Percentiles rank a stretch among this genome's conserved stretches.
phyloP scores from a whole-genome alignment of 2,797 vertebrate species.

The Myoxocephalus aenaeus region DNA sequence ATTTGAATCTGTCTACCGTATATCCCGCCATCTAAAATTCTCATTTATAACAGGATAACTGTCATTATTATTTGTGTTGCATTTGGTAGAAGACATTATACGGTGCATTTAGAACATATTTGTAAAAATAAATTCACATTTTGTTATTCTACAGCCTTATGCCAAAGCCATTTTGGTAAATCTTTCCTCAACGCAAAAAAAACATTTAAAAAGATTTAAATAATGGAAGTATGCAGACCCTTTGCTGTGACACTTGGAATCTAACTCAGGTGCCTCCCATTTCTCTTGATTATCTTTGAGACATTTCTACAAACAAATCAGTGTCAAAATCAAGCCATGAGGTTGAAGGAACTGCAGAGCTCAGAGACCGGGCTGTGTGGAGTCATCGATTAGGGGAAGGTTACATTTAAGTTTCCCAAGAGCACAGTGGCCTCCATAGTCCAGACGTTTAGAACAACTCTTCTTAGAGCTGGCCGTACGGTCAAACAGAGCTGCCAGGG shows the following conservation, averaged over 20 bases:
- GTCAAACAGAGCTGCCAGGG: not conserved
- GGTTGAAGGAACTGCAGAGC: not conserved
- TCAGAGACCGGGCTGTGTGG: not conserved
- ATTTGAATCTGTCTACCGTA: not conserved
- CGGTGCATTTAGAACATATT: not conserved
- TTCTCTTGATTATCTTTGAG: no score
- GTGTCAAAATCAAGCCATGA: not conserved
- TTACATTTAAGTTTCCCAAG: not conserved
- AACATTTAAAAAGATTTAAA: not conserved
- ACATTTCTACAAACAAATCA: no score
- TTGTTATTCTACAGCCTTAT: not conserved
- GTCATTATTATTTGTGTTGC: not conserved
- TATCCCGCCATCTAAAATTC: not conserved
- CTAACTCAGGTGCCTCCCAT: not conserved
- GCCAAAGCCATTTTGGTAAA: not conserved
- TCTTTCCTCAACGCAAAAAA: no score
- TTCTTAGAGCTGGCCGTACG: no score
- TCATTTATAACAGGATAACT: not conserved
- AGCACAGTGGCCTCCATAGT: not conserved
- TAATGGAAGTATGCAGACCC: not conserved
- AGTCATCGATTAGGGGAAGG: not conserved
- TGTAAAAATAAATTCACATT: not conserved
- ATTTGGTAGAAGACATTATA: not conserved
- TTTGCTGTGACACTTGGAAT: constrained; percentile 13
- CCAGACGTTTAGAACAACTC: not conserved